Evolutionary conservation across 1,140 invertebrate species (phyloP).

Genomic region (Drosophila dunni): DNA sequence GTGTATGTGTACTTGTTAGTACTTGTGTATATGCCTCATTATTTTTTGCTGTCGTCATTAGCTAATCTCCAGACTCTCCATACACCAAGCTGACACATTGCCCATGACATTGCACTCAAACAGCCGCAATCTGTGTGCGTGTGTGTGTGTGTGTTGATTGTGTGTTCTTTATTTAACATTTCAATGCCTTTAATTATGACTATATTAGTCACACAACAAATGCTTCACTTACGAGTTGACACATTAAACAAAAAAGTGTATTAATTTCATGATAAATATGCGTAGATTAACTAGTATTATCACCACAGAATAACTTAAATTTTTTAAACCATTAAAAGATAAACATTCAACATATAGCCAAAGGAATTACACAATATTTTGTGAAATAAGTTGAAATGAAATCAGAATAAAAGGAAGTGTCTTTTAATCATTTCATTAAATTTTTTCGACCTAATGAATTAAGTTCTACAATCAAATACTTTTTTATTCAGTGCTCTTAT

Average conservation of each 20-base stretch:
- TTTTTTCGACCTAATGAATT: too few species aligned
- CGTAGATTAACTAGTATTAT: neutral
- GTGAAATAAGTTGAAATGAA: too few species aligned
- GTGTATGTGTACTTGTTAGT: neutral
- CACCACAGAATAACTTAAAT: too few species aligned
- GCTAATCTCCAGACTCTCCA: constrained; percentile 54
- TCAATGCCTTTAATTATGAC: constrained; percentile 27
- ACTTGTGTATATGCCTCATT: constrained; percentile 1
- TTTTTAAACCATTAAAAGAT: neutral
- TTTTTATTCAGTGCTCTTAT: too few species aligned
- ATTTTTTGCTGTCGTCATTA: constrained; percentile 51
- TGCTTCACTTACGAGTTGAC: constrained; percentile 1
- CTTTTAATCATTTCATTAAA: too few species aligned
- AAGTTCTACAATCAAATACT: too few species aligned
- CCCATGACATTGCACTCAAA: constrained; percentile 58
- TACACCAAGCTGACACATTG: constrained; percentile 61
- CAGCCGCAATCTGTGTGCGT: constrained; percentile 4
- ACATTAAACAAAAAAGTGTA: neutral
- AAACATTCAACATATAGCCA: neutral
- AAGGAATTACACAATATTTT: too few species aligned
- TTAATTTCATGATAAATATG: neutral
- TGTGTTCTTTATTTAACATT: constrained; percentile 6
- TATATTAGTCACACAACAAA: constrained; percentile 5
- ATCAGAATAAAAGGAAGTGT: too few species aligned
- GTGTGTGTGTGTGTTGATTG: neutral